A percentile compares a stretch with the other conserved stretches of the same genome.
Conservation (phyloP, 2,797 vertebrate genomes). For the Sparidentex hasta region DNA sequence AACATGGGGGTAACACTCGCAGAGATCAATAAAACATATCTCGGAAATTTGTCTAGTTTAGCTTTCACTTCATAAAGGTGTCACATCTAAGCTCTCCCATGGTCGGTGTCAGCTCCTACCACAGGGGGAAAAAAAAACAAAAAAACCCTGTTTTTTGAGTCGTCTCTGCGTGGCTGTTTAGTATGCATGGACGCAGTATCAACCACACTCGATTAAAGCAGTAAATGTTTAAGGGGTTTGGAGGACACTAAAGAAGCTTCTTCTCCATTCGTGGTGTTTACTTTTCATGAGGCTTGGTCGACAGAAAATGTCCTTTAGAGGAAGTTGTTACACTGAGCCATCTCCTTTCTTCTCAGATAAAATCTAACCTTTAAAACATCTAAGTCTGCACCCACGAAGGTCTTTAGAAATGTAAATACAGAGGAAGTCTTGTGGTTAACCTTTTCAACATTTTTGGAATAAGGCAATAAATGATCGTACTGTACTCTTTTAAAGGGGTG, state of each 20-base stretch:
- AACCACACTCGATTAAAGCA: neutral
- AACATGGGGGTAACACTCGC: neutral
- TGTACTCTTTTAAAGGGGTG: neutral
- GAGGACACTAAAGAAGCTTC: neutral
- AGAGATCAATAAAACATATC: neutral
- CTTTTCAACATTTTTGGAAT: conserved; percentile 26
- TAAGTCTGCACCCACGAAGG: neutral
- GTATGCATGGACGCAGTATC: neutral
- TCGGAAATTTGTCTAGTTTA: neutral
- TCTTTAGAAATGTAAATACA: conserved; percentile 1
- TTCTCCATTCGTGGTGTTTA: neutral
- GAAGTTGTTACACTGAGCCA: conserved; percentile 2
- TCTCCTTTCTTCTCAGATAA: neutral
- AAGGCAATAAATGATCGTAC: neutral
- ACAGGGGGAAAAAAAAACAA: too few relatives aligned
- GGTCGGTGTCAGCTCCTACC: neutral
- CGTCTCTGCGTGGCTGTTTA: neutral
- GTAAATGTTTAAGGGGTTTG: neutral
- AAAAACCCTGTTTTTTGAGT: neutral
- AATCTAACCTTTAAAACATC: conserved; percentile 12
- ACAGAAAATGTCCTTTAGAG: neutral
- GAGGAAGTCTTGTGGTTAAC: conserved; percentile 1
- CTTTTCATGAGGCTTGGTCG: conserved; percentile 4
- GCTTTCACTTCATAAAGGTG: neutral
- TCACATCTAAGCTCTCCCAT: neutral